phyloP scores from a whole-genome alignment of 2,113 vertebrate genomes.

The Anthoscopus minutus region DNA sequence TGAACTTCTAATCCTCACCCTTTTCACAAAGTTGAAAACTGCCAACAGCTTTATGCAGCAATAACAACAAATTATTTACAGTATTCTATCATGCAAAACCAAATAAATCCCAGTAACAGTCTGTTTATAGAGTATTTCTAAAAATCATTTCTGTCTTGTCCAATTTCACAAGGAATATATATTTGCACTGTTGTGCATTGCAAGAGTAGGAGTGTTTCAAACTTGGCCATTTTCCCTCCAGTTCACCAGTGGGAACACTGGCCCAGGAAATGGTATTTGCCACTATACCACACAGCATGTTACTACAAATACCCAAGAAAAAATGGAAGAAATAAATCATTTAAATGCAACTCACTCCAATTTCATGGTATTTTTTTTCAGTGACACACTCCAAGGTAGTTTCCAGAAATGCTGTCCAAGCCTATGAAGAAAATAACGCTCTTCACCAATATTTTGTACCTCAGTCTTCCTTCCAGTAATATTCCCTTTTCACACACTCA shows the following conservation, averaged over 20 bases:
- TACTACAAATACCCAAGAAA: not conserved
- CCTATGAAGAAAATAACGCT: not conserved
- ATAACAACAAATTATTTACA: not conserved
- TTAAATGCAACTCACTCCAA: not conserved
- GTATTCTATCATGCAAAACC: not conserved
- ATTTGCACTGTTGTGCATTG: not conserved
- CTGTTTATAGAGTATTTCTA: not conserved
- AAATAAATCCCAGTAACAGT: not conserved
- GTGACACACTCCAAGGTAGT: not conserved
- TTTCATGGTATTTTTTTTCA: not conserved
- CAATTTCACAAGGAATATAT: not conserved
- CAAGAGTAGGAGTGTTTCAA: not conserved
- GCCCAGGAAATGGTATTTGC: not conserved
- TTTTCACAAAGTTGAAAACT: not conserved
- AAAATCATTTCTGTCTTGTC: not conserved
- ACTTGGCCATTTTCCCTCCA: not conserved
- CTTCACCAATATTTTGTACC: not conserved
- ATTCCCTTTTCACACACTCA: not conserved
- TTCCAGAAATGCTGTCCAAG: not conserved
- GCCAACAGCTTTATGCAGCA: not conserved
- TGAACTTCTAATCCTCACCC: not conserved
- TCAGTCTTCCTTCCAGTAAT: not conserved
- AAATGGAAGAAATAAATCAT: not conserved
- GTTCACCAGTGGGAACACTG: not conserved
- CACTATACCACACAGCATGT: rapidly evolving